Percentiles rank a stretch among this genome's conserved stretches.
phyloP scores from a whole-genome alignment of 2,888 invertebrate genomes.

The Dendrolimus pini region DNA sequence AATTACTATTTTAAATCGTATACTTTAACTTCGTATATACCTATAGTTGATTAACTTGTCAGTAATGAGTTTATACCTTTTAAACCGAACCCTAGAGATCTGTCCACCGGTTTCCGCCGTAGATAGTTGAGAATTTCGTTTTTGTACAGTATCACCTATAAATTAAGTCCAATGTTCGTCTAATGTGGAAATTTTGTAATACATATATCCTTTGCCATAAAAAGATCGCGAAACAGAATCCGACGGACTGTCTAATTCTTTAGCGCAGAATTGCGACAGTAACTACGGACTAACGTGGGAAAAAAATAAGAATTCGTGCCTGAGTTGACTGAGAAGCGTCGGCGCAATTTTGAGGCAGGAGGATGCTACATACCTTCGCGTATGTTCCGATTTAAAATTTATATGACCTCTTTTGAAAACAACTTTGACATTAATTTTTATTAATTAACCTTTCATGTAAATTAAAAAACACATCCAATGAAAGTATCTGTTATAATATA shows the following conservation, averaged over 20 bases:
- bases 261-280: conserved; percentile 3
- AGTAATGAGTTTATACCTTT: background rate
- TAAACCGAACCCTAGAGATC: conserved; percentile 25
- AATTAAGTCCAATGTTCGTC: conserved; percentile 31
- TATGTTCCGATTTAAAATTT: background rate
- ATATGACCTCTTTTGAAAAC: no score
- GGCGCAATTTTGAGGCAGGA: conserved; percentile 21
- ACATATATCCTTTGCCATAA: conserved; percentile 28
- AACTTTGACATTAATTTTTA: no score
- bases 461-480: no score
- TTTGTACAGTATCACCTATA: conserved; percentile 22
- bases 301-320: conserved; percentile 41
- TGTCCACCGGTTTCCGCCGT: conserved; percentile 38
- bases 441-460: no score
- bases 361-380: background rate
- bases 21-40: no score
- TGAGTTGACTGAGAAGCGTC: conserved; percentile 38
- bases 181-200: conserved; percentile 31
- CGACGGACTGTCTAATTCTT: conserved; percentile 11
- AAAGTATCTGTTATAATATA: no score
- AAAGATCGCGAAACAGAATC: conserved; percentile 18
- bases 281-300: conserved; percentile 1
- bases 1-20: no score
- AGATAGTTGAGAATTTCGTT: conserved; percentile 34
- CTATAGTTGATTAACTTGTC: no score